These are phyloP conservation scores for Karalla daura DNA, from an alignment of 2,797 vertebrate species.

Conservation along the genomic window DNA sequence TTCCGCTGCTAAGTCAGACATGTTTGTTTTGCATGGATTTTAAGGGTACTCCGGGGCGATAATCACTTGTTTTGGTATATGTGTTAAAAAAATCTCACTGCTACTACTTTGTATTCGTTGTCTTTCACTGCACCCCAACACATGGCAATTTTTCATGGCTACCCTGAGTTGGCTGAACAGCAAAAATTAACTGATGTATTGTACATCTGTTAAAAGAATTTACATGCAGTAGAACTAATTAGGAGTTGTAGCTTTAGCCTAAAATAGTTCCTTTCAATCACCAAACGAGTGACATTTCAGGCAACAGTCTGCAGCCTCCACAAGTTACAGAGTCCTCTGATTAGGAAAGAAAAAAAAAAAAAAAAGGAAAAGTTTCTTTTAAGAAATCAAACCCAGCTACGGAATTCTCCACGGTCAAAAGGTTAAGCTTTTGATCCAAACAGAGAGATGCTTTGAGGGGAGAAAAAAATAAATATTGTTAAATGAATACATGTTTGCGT, in stretches of 20 bases:
- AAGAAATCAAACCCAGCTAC: slow-evolving; percentile 73
- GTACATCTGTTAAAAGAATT: slow-evolving; percentile 33
- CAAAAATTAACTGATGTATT: slow-evolving; percentile 11
- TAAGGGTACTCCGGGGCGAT: not conserved
- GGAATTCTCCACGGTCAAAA: slow-evolving; percentile 76
- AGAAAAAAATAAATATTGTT: slow-evolving; percentile 69
- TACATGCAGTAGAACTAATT: slow-evolving; percentile 61
- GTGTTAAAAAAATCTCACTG: not conserved
- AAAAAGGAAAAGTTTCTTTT: slow-evolving; percentile 60
- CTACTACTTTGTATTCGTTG: not conserved
- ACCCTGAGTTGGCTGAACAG: not conserved
- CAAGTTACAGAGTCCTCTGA: slow-evolving; percentile 48
- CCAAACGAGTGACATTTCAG: slow-evolving; percentile 64
- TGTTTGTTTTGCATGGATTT: slow-evolving; percentile 14
- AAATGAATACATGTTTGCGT: slow-evolving; percentile 82
- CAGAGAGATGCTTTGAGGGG: slow-evolving; percentile 76
- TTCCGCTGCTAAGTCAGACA: not conserved
- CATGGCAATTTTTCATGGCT: not conserved
- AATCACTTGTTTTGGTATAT: not conserved
- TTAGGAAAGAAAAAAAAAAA: no score
- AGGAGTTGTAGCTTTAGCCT: slow-evolving; percentile 61
- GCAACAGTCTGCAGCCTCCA: slow-evolving; percentile 42
- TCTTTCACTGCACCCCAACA: not conserved
- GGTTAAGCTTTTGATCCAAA: slow-evolving; percentile 82
- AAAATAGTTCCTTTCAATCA: slow-evolving; percentile 52